phyloP scores from a whole-genome alignment of 2,113 vertebrate genomes.

The Coreoperca whiteheadi region DNA sequence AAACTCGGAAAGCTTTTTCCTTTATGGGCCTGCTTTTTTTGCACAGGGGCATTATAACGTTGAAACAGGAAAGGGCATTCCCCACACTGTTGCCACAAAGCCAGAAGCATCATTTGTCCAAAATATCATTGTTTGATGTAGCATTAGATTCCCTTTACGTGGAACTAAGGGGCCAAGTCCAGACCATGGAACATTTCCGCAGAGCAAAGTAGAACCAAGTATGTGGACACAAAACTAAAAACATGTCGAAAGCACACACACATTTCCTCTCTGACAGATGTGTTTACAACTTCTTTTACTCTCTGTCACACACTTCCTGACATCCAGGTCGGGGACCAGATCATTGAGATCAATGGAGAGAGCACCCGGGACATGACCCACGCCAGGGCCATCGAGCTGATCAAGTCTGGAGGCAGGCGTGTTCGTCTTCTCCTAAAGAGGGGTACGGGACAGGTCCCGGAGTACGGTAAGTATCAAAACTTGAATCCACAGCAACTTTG shows the following conservation, averaged over 20 bases:
- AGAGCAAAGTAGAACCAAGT: not conserved
- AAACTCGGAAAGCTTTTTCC: not conserved
- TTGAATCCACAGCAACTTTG: conserved; percentile 51
- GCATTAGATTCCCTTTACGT: not conserved
- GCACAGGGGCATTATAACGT: too few species aligned
- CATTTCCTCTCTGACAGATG: not conserved
- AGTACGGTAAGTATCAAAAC: conserved; percentile 91
- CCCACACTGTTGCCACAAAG: too few species aligned
- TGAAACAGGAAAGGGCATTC: not conserved
- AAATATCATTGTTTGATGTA: not conserved
- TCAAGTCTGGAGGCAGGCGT: conserved; percentile 95
- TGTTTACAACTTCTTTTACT: not conserved
- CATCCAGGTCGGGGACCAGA: conserved; percentile 96
- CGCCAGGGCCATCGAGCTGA: conserved; percentile 96
- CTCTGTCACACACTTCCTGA: conserved; percentile 11
- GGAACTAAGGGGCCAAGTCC: too few species aligned
- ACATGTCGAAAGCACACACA: not conserved
- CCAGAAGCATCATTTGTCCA: too few species aligned
- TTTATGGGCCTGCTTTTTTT: not conserved
- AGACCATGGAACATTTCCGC: not conserved
- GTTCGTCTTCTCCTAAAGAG: conserved; percentile 95
- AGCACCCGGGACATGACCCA: conserved; percentile 98
- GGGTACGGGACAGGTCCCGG: conserved; percentile 96
- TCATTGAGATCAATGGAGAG: conserved; percentile 99
- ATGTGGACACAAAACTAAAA: not conserved